Evolutionary conservation across 2,888 invertebrate genomes (phyloP), one percentile per base, ranked within the genome.

Genomic region (Epistrophe eligans): DNA sequence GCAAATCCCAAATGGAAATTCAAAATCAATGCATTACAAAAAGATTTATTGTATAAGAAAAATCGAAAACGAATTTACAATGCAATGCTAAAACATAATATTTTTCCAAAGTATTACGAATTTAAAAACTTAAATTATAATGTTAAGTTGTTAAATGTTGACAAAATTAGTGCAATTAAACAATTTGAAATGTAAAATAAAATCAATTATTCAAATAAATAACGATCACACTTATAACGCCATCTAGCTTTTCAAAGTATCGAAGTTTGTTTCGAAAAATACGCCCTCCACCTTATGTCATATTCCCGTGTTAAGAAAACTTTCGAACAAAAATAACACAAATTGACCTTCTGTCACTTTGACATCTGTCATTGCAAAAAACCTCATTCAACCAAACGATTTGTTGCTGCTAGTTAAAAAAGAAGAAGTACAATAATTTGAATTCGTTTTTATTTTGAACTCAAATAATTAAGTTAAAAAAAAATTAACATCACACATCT

Each of bases 91-190:
- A 50, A 58, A 6, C 3, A 45, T 10, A 76, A 71, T 4, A 19
- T 19, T 2, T 84, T 60, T 50, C 84, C 84, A 28, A 76, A 71
- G 1, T 84, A 79, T 52, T 17, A 38, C 15, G 70, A 57, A 9
- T 79, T 58, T 35, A 6, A 17, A 15, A 15, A 35, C 11, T 24
- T 45, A 13, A 43, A 71, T 0, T 10, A 58, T 0, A 17, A 84
- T 64, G 6, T 76, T 0, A 76, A 45, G 48, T 7, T 19, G 4
- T 11, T 62, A 28, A 9, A 62, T 28, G 1, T 45, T 38, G 38
- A 74, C 3, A 40, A 24, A n/a, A 28, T 45, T 70, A 6, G n/a
- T 28, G 50, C 50, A 50, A 50, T n/a, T n/a, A 19, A 32, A 55
- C 2, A 55, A 28, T 15, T 28, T 32, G 4, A 4, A 28, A 19